Evolutionary conservation across 2,797 vertebrate genomes (phyloP).

Genomic region (Sebastes trivittatus): DNA sequence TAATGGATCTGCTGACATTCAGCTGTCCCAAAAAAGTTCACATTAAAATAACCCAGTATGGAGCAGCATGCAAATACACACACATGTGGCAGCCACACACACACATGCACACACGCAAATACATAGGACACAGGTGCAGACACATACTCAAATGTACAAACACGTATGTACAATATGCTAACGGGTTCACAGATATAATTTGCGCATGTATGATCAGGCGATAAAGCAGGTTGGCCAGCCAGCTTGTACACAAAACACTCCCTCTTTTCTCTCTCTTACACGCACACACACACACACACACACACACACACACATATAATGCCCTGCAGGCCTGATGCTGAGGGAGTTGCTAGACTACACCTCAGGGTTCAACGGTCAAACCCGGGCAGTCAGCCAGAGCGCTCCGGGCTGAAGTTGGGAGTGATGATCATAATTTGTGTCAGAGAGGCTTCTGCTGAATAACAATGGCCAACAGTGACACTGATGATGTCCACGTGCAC

Average conservation of each 20-base stretch:
- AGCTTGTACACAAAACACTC: conserved; percentile 13
- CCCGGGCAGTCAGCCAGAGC: conserved; percentile 47
- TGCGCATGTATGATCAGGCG: not conserved
- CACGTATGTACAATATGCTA: not conserved
- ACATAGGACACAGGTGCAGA: not conserved
- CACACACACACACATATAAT: not conserved
- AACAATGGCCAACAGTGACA: conserved; percentile 32
- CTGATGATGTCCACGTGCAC: not conserved
- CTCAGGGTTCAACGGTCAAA: conserved; percentile 63
- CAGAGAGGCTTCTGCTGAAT: conserved; percentile 15
- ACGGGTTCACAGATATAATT: not conserved
- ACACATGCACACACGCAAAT: not conserved
- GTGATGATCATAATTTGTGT: conserved; percentile 47
- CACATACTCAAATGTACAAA: not conserved
- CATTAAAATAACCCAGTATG: conserved; percentile 48
- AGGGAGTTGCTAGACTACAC: conserved; percentile 42
- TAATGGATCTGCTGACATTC: conserved; percentile 75
- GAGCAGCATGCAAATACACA: conserved; percentile 19
- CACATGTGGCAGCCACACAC: not conserved
- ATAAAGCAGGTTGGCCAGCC: not conserved
- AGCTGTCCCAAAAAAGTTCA: conserved; percentile 61
- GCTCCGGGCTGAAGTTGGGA: conserved; percentile 36
- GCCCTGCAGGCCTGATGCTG: conserved; percentile 29
- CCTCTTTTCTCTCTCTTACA: not conserved
- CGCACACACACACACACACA: not conserved